Evolutionary conservation across 1,140 invertebrate species (phyloP), one percentile per base, ranked within the genome.

Genomic region (Eupeodes corollae): DNA sequence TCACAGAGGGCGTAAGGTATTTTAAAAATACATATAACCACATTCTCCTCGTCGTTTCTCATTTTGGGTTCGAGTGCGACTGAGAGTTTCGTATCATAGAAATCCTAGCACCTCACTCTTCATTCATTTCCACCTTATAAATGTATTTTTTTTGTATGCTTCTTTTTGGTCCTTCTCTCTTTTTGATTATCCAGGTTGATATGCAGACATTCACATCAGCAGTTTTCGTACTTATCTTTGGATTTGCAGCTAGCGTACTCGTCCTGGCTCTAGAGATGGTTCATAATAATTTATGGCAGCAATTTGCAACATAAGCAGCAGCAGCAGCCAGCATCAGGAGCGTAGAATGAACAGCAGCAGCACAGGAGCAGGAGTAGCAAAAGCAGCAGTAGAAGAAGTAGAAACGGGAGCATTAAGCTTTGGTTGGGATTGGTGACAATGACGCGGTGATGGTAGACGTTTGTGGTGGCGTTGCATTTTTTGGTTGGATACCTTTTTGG

Each of bases 121-220:
- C 34, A n/a, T 12, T n/a, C 34, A n/a, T 35, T 35, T 35, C 12
- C 5, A 35, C 12, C 14, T 42, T 42, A 42, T 19, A 42, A 30
- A 30, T 30, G 12, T 30, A 8, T 31, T 47, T 30, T n/a, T 48
- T 15, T 10, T 39, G 5, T 43, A 15, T 38, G 31, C 38, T 38
- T 39, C n/a, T 44, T 48, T 37, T 26, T 40, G 5, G 34, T 12
- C 14, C n/a, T 43, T 33, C 15, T 6, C 12, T 35, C 12, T 45
- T 31, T 5, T 11, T 2, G 34, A 41, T 18, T 8, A 42, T 42
- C 10, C 21, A 67, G 63, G 63, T 67, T 12, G 63, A 67, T 38
- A 62, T 67, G 59, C 59, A 67, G 35, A 67, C 63, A 11, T 71
- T 76, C 39, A 71, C 70, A 13, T 70, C 69, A 34, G 72, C 73